A percentile compares a stretch with the other conserved stretches of the same genome.
These are phyloP conservation scores for Ptiloglossa arizonensis DNA, from an alignment of 1,140 invertebrate species.

Conservation along the genomic window DNA sequence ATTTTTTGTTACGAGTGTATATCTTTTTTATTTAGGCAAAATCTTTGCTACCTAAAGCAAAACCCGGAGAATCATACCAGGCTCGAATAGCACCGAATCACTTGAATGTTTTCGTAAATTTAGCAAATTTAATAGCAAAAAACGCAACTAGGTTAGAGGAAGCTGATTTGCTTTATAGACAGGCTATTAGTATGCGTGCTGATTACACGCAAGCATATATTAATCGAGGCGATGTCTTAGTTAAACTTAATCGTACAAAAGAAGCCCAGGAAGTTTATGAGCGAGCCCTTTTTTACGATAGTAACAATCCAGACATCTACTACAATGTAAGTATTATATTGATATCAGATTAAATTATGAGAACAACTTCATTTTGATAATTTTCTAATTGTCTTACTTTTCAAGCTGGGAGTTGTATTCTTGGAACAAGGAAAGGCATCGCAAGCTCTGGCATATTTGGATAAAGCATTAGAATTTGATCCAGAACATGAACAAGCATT, in stretches of 20 bases:
- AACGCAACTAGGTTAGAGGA: constrained; percentile 95
- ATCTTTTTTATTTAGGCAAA: constrained; percentile 85
- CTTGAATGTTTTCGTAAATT: constrained; percentile 96
- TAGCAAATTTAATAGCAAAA: constrained; percentile 96
- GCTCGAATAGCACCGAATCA: constrained; percentile 97
- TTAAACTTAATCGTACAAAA: constrained; percentile 96
- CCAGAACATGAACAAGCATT: constrained; percentile 97
- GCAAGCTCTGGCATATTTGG: constrained; percentile 94
- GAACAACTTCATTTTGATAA: too few relatives aligned
- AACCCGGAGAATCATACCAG: constrained; percentile 96
- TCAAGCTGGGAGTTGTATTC: constrained; percentile 95
- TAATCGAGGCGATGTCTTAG: constrained; percentile 96
- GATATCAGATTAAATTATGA: too few relatives aligned
- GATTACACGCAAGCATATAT: constrained; percentile 99
- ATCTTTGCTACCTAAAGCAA: constrained; percentile 93
- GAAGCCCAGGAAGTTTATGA: constrained; percentile 98
- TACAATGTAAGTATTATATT: constrained; percentile 91
- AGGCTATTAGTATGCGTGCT: constrained; percentile 97
- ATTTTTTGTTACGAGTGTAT: not conserved
- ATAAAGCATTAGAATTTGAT: constrained; percentile 95
- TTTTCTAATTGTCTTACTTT: not conserved
- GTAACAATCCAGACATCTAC: constrained; percentile 97
- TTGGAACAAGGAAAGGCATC: constrained; percentile 95
- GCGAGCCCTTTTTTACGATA: constrained; percentile 95
- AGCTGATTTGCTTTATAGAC: constrained; percentile 95